Conservation (phyloP, 2,888 invertebrate genomes). For the Melitaea athalia region DNA sequence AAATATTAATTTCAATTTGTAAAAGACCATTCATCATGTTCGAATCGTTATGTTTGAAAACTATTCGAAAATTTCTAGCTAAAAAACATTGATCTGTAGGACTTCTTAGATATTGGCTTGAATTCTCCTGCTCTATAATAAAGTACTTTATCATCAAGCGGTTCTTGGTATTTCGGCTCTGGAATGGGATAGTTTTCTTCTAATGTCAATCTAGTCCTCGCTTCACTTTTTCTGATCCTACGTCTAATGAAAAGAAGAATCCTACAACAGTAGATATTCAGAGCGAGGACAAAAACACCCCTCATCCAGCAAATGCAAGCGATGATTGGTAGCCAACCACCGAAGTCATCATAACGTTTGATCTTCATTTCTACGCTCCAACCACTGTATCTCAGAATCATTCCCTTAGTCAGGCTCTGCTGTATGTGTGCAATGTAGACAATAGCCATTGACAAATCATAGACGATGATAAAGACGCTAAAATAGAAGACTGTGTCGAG, state of each 20-base stretch:
- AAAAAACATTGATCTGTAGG: slow-evolving; percentile 12
- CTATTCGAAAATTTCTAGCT: neutral
- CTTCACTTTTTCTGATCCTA: slow-evolving; percentile 52
- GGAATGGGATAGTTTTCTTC: slow-evolving; percentile 55
- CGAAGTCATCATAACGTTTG: slow-evolving; percentile 54
- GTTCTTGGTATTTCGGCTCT: slow-evolving; percentile 45
- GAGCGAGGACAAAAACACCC: slow-evolving; percentile 52
- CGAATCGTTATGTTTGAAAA: no score
- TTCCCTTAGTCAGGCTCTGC: slow-evolving; percentile 64
- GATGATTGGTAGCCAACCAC: slow-evolving; percentile 64
- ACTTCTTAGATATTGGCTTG: slow-evolving; percentile 43
- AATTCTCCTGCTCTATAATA: slow-evolving; percentile 55
- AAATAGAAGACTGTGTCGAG: slow-evolving; percentile 50
- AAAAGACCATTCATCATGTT: no score
- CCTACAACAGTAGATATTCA: slow-evolving; percentile 61
- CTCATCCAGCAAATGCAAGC: slow-evolving; percentile 63
- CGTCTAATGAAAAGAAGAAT: slow-evolving; percentile 43
- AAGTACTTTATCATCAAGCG: slow-evolving; percentile 42
- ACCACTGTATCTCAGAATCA: slow-evolving; percentile 68
- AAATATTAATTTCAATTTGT: no score
- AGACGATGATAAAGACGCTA: slow-evolving; percentile 49
- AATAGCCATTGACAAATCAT: slow-evolving; percentile 67
- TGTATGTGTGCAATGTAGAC: slow-evolving; percentile 67
- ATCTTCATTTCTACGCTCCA: slow-evolving; percentile 61
- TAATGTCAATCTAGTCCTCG: slow-evolving; percentile 44